Conservation (phyloP, 1,140 invertebrate species). For the Drosophila willistoni region DNA sequence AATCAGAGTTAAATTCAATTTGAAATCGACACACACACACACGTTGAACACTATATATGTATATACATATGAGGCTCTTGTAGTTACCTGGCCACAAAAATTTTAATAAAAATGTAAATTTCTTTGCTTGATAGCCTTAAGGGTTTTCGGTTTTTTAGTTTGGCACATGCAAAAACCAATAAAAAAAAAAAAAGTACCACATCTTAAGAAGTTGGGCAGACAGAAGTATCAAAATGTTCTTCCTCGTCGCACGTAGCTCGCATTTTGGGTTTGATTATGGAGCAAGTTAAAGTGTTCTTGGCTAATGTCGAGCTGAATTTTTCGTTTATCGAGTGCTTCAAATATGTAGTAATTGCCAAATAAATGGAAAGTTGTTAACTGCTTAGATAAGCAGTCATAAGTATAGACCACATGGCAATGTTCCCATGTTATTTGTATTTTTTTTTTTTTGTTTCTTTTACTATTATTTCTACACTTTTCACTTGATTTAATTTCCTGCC, state of each 20-base stretch:
- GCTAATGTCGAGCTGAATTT: neutral
- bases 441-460: neutral
- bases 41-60: neutral
- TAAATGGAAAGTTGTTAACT: conserved; percentile 40
- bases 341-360: conserved; percentile 52
- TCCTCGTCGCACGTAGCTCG: conserved; percentile 36
- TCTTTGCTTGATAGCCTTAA: conserved; percentile 58
- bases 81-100: conserved; percentile 52
- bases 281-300: conserved; percentile 50
- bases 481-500: conserved; percentile 13
- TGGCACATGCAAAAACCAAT: conserved; percentile 68
- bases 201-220: conserved; percentile 71
- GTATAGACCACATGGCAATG: conserved; percentile 3
- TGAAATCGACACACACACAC: conserved; percentile 19
- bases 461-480: conserved; percentile 9
- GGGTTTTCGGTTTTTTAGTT: conserved; percentile 35
- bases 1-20: conserved; percentile 69
- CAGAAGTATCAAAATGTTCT: conserved; percentile 1
- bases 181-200: conserved; percentile 49
- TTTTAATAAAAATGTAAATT: conserved; percentile 81
- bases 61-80: neutral
- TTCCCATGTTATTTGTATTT: neutral
- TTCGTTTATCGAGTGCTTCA: conserved; percentile 1
- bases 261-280: conserved; percentile 56
- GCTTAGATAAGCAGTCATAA: neutral